Evolutionary conservation across 2,888 invertebrate species (phyloP), one percentile per base, ranked within the genome.

Genomic region (Cephus pygmeus): DNA sequence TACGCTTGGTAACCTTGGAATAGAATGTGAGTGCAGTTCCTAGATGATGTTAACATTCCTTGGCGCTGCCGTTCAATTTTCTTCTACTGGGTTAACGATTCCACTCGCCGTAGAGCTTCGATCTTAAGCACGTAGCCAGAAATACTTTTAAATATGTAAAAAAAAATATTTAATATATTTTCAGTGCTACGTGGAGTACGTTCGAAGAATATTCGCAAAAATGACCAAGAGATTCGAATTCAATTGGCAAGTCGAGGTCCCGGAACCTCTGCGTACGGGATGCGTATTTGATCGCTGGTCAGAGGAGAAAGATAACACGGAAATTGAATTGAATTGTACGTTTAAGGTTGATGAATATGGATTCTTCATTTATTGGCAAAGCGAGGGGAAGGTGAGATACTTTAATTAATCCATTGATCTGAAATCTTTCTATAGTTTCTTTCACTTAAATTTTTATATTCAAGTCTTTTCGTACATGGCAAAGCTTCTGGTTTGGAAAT

Each of bases 141-240:
- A 23, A 56, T 23, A 23, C 23, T 1, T 23, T 23, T 23, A 0
- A 56, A 23, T 56, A 56, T 56, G 40, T 56, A 56, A 1, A 6
- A 15, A 15, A 56, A 23, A 56, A 56, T 23, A 23, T 56, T 56
- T 56, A 2, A 56, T 56, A 40, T 40, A 15, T 56, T 56, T 56
- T 56, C 40, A 56, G 40, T 56, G 23, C 40, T 56, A 56, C 40
- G 23, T 23, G 40, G 40, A 40, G 23, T 40, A 23, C 40, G 9
- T 40, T 23, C 9, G 15, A 56, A 56, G 23, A 56, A 56, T 56
- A 23, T 56, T 56, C 40, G 40, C 79, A 81, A 90, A 87, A 80
- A 98, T 98, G 98, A 99, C 99, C 90, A 99, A 99, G 93, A 97
- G 96, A 92, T 99, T 98, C 93, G 99, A 99, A 92, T 99, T 99